Percentiles rank a stretch among this genome's conserved stretches.
Evolutionary conservation across 2,797 vertebrate species (phyloP).

Genomic region (Pitangus sulphuratus): DNA sequence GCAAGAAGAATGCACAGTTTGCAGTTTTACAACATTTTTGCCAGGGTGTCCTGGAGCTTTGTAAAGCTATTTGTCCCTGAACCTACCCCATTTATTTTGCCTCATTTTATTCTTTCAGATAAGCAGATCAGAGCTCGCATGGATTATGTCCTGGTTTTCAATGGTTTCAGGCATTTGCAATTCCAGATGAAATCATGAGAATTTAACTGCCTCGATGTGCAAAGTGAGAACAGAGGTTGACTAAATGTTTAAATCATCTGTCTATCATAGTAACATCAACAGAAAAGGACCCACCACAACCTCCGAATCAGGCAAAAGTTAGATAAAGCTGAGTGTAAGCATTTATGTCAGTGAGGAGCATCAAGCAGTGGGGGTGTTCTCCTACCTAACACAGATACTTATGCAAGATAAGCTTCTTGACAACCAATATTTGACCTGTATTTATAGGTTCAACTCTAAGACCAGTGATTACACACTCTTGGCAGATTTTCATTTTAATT

Average conservation of each 20-base stretch:
- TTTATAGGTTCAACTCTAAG: neutral
- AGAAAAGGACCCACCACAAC: neutral
- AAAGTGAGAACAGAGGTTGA: neutral
- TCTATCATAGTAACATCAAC: neutral
- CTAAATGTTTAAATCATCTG: neutral
- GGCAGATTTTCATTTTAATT: slow-evolving; percentile 57
- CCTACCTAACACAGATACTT: neutral
- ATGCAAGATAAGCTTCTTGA: neutral
- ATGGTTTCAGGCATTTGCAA: neutral
- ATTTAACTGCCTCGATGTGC: neutral
- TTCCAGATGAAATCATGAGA: neutral
- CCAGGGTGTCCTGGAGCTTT: neutral
- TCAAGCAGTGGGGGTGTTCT: neutral
- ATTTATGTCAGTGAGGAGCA: neutral
- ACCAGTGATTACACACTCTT: neutral
- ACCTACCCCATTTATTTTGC: neutral
- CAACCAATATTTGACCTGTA: slow-evolving; percentile 22
- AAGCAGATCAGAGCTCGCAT: neutral
- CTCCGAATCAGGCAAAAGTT: neutral
- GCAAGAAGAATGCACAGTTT: neutral
- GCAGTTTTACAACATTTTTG: neutral
- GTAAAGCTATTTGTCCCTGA: neutral
- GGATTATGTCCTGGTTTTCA: neutral
- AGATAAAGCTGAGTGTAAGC: neutral
- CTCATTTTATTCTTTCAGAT: neutral